These are phyloP conservation scores for Agrochola lota DNA, from an alignment of 2,888 invertebrate species.

Conservation along the genomic window DNA sequence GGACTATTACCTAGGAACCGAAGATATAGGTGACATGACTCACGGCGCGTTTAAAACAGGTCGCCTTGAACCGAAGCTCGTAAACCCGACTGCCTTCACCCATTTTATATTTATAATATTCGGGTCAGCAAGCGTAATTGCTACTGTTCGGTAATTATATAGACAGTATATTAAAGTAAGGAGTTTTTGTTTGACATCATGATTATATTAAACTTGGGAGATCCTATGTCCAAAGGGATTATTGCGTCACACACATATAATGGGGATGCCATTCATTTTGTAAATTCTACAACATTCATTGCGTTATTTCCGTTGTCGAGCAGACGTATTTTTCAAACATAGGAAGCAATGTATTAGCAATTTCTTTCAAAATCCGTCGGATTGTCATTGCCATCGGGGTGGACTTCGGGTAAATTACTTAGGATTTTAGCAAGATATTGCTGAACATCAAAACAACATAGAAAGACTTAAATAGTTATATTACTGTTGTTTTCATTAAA, in stretches of 20 bases:
- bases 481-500: neutral
- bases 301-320: no score
- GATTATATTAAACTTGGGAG: no score
- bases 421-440: neutral
- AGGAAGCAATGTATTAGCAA: no score
- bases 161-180: no score
- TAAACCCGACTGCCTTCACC: conserved; percentile 63
- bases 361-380: no score
- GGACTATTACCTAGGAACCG: neutral
- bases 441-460: neutral
- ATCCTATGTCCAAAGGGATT: no score
- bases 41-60: conserved; percentile 23
- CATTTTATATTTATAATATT: conserved; percentile 61
- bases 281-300: no score
- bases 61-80: conserved; percentile 58
- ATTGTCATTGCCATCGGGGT: neutral
- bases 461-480: no score
- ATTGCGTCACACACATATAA: no score
- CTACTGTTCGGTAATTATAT: conserved; percentile 23
- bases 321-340: no score
- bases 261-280: no score
- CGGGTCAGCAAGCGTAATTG: conserved; percentile 34
- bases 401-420: neutral
- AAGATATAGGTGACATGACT: conserved; percentile 41
- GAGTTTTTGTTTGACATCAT: no score